Evolutionary conservation across 2,888 invertebrate species (phyloP), one percentile per base, ranked within the genome.

Genomic region (Dione juno): DNA sequence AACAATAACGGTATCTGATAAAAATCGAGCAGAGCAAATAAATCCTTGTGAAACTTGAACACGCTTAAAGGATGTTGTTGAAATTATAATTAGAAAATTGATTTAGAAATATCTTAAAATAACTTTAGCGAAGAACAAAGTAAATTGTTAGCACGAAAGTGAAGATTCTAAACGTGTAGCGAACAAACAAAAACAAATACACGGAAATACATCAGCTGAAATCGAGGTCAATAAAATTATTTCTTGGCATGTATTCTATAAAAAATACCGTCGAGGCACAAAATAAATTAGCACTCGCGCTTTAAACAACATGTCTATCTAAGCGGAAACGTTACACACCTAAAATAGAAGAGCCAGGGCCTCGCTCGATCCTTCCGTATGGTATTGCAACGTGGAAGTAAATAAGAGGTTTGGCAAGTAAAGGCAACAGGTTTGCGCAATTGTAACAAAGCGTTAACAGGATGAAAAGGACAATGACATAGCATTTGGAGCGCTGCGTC

Each of bases 281-380:
- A 73, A 72, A 64, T 69, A 71, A 71, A 75, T 74, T 67, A 72
- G 71, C 74, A 70, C 66, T 74, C 54, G 69, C 68, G 67, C 70
- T 75, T 68, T 66, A 67, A 74, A 78, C 79, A 78, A 79, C 75
- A 76, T 77, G 77, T 79, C 76, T 80, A 78, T 83, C 79, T 79
- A 77, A 80, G 80, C 84, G 86, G 86, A 88, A 87, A 87, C 83
- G 85, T 83, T 83, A 82, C 82, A 80, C 74, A 85, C 88, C 90
- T 85, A 90, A 91, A 91, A 91, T 91, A 91, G 90, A 84, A 76
- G 78, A 81, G 77, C 83, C 91, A 90, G 90, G 90, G 90, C 88
- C 88, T 79, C 80, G 77, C 77, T 78, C 72, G 66, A 83, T 75
- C 74, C 87, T 90, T 90, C 89, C 89, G 90, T 82, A 77, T 87